A percentile compares a stretch with the other conserved stretches of the same genome.
Conservation (phyloP, 2,797 vertebrate genomes). For the Anguilla pacifica region DNA sequence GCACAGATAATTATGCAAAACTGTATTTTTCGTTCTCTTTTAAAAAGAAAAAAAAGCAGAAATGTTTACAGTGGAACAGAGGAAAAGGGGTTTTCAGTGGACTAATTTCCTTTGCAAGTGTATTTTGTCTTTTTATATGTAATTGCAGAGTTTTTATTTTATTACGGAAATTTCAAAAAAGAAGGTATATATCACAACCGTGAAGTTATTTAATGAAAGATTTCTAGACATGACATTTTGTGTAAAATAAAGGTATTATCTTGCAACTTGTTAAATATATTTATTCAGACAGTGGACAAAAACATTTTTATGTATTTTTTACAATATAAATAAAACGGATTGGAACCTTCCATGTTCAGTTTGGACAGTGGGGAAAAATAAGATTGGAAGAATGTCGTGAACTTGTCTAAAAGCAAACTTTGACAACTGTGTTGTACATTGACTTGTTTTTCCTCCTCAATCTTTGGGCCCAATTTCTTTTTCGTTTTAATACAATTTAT, state of each 20-base stretch:
- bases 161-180: slow-evolving; percentile 81
- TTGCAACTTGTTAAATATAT: slow-evolving; percentile 96
- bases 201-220: slow-evolving; percentile 88
- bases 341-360: slow-evolving; percentile 47
- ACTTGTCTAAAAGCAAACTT: slow-evolving; percentile 40
- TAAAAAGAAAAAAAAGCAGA: slow-evolving; percentile 59
- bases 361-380: slow-evolving; percentile 41
- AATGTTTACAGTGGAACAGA: slow-evolving; percentile 89
- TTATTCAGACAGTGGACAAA: slow-evolving; percentile 89
- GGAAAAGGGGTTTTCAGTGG: slow-evolving; percentile 82
- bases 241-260: slow-evolving; percentile 93
- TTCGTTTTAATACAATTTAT: slow-evolving; percentile 26
- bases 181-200: slow-evolving; percentile 83
- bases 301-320: slow-evolving; percentile 89
- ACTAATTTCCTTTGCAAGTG: slow-evolving; percentile 90
- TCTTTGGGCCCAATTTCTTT: slow-evolving; percentile 45
- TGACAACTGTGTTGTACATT: slow-evolving; percentile 59
- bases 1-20: slow-evolving; percentile 89
- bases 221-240: slow-evolving; percentile 90
- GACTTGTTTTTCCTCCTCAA: slow-evolving; percentile 31
- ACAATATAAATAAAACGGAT: slow-evolving; percentile 81
- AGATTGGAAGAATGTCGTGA: slow-evolving; percentile 46
- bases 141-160: slow-evolving; percentile 99
- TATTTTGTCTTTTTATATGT: slow-evolving; percentile 94
- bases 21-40: slow-evolving; percentile 79